Conservation (phyloP, 2,113 vertebrate species). For the Fulmarus glacialis region DNA sequence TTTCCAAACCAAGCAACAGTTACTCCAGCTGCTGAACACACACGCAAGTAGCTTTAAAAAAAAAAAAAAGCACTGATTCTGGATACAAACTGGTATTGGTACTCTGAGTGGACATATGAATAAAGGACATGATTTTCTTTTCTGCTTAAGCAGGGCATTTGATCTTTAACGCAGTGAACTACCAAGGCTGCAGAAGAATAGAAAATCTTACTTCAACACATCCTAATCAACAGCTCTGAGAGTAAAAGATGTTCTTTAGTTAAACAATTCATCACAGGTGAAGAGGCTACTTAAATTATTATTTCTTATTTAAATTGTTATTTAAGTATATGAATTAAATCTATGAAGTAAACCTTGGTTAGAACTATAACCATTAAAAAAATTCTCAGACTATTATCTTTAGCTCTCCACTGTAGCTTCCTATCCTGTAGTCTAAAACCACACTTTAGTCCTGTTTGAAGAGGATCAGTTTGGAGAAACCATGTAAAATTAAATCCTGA, state of each 20-base stretch:
- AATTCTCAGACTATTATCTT: not conserved
- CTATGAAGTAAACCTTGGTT: not conserved
- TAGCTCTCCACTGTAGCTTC: not conserved
- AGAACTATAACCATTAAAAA: not conserved
- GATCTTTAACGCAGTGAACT: not conserved
- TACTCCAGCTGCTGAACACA: not conserved
- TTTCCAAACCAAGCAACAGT: constrained; percentile 44
- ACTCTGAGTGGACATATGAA: not conserved
- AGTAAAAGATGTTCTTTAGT: not conserved
- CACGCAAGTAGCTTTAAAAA: not conserved
- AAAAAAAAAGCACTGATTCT: not conserved
- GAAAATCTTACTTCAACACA: not conserved
- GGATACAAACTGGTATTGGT: not conserved
- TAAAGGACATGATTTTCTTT: not conserved
- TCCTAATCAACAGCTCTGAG: not conserved
- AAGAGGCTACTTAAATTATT: not conserved
- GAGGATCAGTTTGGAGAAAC: not conserved
- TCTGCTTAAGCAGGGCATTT: not conserved
- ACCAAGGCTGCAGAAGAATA: not conserved
- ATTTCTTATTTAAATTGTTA: not conserved
- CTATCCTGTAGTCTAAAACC: not conserved
- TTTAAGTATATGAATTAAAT: not conserved
- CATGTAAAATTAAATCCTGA: not conserved
- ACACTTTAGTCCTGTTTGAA: not conserved
- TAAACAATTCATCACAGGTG: not conserved